Percentiles rank a stretch among this genome's conserved stretches.
These are phyloP conservation scores for Henricia sp. DNA, from an alignment of 53 echinoderm and acorn worm genomes.

Conservation along the genomic window DNA sequence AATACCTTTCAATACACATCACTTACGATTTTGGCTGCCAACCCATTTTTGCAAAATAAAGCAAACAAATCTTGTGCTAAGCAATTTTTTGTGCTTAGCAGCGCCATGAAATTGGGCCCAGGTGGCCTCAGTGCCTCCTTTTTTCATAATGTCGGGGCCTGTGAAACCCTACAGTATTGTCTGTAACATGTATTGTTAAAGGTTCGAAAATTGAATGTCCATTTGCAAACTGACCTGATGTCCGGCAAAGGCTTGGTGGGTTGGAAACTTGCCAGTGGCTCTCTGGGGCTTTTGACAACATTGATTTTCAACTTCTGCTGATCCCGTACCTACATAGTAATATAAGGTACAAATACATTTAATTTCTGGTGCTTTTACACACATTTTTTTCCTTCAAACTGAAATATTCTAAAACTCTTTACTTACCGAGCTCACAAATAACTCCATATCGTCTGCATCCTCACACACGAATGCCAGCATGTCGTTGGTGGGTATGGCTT, in stretches of 20 bases:
- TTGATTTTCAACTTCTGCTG: conserved; percentile 81
- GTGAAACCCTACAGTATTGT: no score
- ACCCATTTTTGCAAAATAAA: no score
- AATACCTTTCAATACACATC: no score
- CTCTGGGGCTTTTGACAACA: conserved; percentile 82
- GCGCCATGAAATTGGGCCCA: no score
- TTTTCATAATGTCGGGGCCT: background rate
- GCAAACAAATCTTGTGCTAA: no score
- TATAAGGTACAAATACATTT: background rate
- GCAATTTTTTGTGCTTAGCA: no score
- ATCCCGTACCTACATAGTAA: conserved; percentile 78
- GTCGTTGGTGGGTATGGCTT: conserved; percentile 82
- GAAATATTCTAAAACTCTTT: background rate
- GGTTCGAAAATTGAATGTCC: no score
- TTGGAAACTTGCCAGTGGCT: conserved; percentile 53
- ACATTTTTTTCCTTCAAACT: background rate
- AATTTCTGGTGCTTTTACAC: background rate
- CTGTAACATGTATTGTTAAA: no score
- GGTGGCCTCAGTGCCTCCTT: no score
- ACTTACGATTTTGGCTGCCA: no score
- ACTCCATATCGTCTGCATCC: conserved; percentile 83
- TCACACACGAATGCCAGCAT: conserved; percentile 95
- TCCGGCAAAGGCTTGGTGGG: conserved; percentile 64
- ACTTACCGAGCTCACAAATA: conserved; percentile 81
- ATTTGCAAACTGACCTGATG: conserved; percentile 67